phyloP scores from a whole-genome alignment of 2,113 vertebrate genomes.

The Platichthys stellatus region DNA sequence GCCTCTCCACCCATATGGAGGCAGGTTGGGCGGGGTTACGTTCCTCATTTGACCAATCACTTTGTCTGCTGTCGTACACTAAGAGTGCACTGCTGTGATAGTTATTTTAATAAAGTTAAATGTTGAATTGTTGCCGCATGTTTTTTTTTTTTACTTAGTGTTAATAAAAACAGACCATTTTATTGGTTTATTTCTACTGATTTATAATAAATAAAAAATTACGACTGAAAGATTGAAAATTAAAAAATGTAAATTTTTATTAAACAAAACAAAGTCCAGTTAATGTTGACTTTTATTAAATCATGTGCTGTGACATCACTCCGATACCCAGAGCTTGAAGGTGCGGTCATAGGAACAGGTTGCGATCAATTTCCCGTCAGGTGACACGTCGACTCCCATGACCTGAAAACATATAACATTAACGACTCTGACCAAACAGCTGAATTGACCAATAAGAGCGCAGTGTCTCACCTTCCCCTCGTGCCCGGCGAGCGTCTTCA shows the following conservation, averaged over 20 bases:
- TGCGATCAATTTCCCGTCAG: conserved; percentile 93
- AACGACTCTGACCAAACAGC: background rate
- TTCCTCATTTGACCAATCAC: conserved; percentile 88
- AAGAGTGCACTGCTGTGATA: conserved; percentile 91
- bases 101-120: background rate
- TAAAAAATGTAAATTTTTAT: background rate
- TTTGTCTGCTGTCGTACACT: conserved; percentile 91
- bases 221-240: too few relatives aligned
- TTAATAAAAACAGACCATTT: too few relatives aligned
- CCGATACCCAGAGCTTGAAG: conserved; percentile 97
- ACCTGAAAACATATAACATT: conserved; percentile 70
- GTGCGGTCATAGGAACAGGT: conserved; percentile 97
- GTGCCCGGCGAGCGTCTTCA: conserved; percentile 95
- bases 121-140: background rate
- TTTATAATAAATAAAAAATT: too few relatives aligned
- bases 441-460: background rate
- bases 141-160: too few relatives aligned
- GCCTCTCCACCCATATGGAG: conserved; percentile 83
- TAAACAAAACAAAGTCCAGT: background rate
- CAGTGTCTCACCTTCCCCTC: conserved; percentile 86
- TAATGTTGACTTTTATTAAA: background rate
- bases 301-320: conserved; percentile 72
- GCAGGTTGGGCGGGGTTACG: conserved; percentile 87
- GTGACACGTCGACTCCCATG: conserved; percentile 95
- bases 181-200: too few relatives aligned